Percentiles rank a stretch among this genome's conserved stretches.
phyloP scores from a whole-genome alignment of 37 sponge, comb jelly and placozoan species.

The Cladorhizidae sp. region DNA sequence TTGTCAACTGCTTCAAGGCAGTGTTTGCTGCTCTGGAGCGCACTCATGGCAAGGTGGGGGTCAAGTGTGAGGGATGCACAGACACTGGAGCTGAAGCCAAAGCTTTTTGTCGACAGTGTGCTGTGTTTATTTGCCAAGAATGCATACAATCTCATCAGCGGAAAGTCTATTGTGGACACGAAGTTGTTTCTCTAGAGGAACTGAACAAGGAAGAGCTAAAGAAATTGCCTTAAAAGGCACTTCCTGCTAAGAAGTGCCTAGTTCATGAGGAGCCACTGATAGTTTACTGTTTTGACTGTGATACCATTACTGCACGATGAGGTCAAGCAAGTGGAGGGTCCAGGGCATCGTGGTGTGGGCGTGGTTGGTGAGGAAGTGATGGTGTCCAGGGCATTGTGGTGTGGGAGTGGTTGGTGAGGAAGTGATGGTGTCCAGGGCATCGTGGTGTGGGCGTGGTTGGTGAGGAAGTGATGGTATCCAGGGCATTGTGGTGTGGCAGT shows the following conservation, averaged over 20 bases:
- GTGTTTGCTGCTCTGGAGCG: not conserved
- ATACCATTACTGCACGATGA: no score
- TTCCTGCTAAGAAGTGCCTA: conserved; percentile 8
- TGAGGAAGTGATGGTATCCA: no score
- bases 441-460: no score
- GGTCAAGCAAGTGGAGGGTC: no score
- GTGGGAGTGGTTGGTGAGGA: no score
- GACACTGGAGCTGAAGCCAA: conserved; percentile 1
- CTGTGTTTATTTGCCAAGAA: conserved; percentile 18
- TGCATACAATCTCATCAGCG: not conserved
- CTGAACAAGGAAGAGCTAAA: no score
- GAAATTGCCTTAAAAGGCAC: not conserved
- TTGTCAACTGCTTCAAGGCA: not conserved
- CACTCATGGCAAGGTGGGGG: not conserved
- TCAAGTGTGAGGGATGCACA: not conserved
- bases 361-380: no score
- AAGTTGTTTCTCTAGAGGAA: not conserved
- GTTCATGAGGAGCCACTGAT: conserved; percentile 26
- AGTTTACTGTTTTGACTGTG: conserved; percentile 35
- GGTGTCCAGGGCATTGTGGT: no score
- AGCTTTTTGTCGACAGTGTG: conserved; percentile 32
- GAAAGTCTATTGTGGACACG: conserved; percentile 14
- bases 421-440: no score
- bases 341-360: no score
- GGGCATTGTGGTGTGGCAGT: no score